phyloP scores from a whole-genome alignment of 1,140 invertebrate genomes.

The Aphelenchoides fujianensis region DNA sequence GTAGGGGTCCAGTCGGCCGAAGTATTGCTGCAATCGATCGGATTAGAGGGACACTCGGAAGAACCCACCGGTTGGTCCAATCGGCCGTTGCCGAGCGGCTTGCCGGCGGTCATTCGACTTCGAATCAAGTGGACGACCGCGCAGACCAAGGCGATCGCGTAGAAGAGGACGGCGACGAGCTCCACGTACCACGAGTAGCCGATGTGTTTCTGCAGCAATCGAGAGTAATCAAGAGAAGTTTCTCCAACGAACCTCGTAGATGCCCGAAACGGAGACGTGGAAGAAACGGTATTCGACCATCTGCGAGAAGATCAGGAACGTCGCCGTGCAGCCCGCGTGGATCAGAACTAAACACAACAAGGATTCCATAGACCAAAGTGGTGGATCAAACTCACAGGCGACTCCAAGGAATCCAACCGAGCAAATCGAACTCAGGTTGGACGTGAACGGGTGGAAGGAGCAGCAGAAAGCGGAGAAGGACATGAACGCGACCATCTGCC shows the following conservation, averaged over 20 bases:
- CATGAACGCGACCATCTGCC: constrained; percentile 39
- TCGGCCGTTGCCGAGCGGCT: too few species aligned
- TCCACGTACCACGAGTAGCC: constrained; percentile 50
- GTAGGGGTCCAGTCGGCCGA: constrained; percentile 26
- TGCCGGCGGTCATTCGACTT: too few species aligned
- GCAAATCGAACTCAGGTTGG: constrained; percentile 30
- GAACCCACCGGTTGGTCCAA: neutral
- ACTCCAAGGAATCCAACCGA: constrained; percentile 32
- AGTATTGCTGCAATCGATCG: neutral
- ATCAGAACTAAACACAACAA: constrained; percentile 27
- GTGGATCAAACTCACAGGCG: constrained; percentile 36
- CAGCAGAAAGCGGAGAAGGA: constrained; percentile 38
- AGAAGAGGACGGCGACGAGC: constrained; percentile 21
- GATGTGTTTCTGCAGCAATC: constrained; percentile 41
- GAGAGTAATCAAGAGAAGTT: constrained; percentile 5
- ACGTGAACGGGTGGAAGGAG: constrained; percentile 33
- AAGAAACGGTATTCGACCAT: constrained; percentile 54
- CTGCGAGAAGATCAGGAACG: constrained; percentile 46
- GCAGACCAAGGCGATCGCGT: constrained; percentile 30
- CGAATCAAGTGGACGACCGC: constrained; percentile 38
- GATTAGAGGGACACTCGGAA: neutral
- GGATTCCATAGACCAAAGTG: constrained; percentile 13
- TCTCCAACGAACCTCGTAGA: constrained; percentile 44
- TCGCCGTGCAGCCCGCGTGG: constrained; percentile 34
- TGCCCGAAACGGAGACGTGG: constrained; percentile 48